phyloP scores from a whole-genome alignment of 2,113 vertebrate genomes.

The Casuarius casuarius region DNA sequence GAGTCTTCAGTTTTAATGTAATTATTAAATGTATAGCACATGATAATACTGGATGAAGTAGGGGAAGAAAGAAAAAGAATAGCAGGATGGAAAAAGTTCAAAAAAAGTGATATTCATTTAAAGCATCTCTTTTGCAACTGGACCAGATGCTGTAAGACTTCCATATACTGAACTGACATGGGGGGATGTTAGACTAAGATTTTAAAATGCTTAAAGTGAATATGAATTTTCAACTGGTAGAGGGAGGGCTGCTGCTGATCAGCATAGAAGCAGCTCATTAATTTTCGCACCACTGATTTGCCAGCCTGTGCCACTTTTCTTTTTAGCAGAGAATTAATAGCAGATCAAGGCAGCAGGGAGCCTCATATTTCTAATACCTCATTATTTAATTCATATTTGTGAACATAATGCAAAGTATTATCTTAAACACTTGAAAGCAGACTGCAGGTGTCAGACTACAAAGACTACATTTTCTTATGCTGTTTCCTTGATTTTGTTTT shows the following conservation, averaged over 20 bases:
- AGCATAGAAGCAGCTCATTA: background rate
- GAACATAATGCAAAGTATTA: background rate
- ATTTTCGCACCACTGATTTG: background rate
- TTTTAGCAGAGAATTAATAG: constrained; percentile 3
- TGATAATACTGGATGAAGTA: background rate
- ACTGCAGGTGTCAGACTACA: background rate
- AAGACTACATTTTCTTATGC: background rate
- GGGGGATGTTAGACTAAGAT: background rate
- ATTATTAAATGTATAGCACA: background rate
- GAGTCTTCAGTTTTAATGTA: background rate
- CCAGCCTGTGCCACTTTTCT: background rate
- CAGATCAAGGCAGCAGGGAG: background rate
- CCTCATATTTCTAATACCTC: background rate
- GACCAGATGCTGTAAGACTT: background rate
- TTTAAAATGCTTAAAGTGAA: background rate
- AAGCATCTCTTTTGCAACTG: background rate
- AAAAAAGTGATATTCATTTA: background rate
- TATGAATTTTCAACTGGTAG: background rate
- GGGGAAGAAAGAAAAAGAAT: background rate
- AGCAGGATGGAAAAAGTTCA: background rate
- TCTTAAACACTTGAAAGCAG: background rate
- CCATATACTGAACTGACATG: background rate
- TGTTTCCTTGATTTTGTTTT: background rate
- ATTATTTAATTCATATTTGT: background rate
- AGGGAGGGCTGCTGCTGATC: background rate